Evolutionary conservation across 2,113 vertebrate species (phyloP), one percentile per base, ranked within the genome.

Genomic region (Zapus hudsonius): DNA sequence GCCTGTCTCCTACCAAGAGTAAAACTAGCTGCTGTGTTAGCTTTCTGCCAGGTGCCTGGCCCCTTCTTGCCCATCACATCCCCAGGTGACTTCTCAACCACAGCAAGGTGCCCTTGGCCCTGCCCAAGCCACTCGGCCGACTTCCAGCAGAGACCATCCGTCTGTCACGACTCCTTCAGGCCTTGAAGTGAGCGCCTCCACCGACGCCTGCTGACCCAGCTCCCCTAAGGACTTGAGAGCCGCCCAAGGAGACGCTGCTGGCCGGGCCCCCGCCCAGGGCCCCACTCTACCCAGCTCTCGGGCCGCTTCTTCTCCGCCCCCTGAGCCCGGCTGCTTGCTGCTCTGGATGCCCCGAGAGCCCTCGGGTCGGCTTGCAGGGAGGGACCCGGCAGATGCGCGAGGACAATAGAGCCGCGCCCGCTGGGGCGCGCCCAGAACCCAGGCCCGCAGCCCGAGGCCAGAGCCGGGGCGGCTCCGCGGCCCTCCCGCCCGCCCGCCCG

Each of bases 51-150:
- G 38, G 61, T 12, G 38, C 7, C 19, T 44, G 74, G 29, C 11
- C 40, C 66, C 61, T 55, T 55, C 23, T 38, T 84, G 44, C 33
- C 66, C n/a, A 70, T 38, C 47, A 33, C 42, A 33, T 70, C 66
- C 22, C 52, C 82, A 74, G 73, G 52, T 66, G 85, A 81, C 74
- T 63, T 23, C 23, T 84, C 3, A 13, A 12, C 64, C 83, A 73
- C 29, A 73, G 76, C 91, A 95, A 95, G 87, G 96, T 96, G 95
- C 95, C 94, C 94, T 96, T 96, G 95, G 93, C 81, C 64, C 73
- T 92, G 66, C 55, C 15, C 12, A 55, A 79, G 82, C 25, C 70
- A 55, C 84, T 78, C 44, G 23, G 63, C n/a, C 23, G 52, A 76
- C 47, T 75, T 76, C 75, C 47, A 67, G 36, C 25, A 36, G 20